Evolutionary conservation across 2,113 vertebrate species (phyloP).

Genomic region (Malurus melanocephalus): DNA sequence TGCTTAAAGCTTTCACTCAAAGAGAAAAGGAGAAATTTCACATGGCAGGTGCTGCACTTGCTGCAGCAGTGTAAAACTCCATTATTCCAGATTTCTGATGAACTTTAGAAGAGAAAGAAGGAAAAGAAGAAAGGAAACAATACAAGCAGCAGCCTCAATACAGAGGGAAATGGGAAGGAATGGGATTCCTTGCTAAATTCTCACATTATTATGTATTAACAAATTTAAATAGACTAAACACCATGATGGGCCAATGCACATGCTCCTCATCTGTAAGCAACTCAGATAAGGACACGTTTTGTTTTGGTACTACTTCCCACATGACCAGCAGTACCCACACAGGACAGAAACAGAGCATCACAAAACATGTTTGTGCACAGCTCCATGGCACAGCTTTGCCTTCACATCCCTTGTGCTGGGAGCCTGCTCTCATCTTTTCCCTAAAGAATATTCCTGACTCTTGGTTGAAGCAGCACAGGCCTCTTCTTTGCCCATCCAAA

Average conservation of each 20-base stretch:
- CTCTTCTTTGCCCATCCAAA: not conserved
- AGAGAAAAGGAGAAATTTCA: not conserved
- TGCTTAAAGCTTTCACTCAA: not conserved
- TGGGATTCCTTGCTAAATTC: not conserved
- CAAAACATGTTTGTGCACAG: not conserved
- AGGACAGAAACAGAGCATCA: not conserved
- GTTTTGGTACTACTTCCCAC: not conserved
- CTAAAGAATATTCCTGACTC: not conserved
- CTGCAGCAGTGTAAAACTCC: not conserved
- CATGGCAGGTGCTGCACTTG: conserved; percentile 19
- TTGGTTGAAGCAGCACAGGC: not conserved
- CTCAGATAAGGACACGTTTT: not conserved
- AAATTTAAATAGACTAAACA: not conserved
- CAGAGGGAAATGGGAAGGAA: not conserved
- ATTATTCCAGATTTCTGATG: not conserved
- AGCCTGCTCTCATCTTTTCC: not conserved
- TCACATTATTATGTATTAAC: not conserved
- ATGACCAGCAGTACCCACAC: accelerated
- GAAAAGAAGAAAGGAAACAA: conserved; percentile 8
- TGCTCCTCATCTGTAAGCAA: not conserved
- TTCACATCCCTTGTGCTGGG: not conserved
- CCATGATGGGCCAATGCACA: accelerated
- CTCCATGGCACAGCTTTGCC: not conserved
- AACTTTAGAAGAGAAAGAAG: not conserved
- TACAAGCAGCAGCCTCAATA: not conserved